Conservation (phyloP, 2,113 vertebrate species). For the Ptilonorhynchus violaceus region DNA sequence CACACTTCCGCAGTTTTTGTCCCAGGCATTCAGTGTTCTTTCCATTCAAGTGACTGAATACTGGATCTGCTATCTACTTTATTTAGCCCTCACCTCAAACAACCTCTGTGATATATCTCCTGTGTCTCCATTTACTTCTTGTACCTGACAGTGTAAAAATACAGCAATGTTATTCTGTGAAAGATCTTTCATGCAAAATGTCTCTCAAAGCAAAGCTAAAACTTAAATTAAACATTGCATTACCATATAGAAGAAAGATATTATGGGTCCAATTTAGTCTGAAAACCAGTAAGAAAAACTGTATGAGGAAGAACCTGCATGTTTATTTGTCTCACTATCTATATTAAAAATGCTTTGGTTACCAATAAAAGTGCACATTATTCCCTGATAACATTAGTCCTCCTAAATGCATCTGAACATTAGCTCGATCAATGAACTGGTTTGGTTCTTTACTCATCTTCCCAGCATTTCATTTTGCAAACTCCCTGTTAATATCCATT, state of each 20-base stretch:
- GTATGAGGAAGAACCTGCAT: not conserved
- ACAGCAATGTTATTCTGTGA: not conserved
- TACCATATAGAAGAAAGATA: not conserved
- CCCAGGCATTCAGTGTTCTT: not conserved
- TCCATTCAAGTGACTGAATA: not conserved
- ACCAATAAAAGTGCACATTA: not conserved
- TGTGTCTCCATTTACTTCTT: not conserved
- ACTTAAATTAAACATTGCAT: not conserved
- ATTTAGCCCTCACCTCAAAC: conserved; percentile 3
- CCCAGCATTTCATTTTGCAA: not conserved
- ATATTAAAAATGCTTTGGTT: not conserved
- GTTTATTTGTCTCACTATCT: not conserved
- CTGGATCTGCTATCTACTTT: not conserved
- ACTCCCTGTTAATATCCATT: not conserved
- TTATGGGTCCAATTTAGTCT: not conserved
- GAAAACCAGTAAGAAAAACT: not conserved
- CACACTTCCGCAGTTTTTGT: not conserved
- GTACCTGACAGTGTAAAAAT: not conserved
- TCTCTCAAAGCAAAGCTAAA: not conserved
- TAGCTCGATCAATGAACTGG: not conserved
- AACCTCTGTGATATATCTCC: not conserved
- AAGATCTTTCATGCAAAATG: not conserved
- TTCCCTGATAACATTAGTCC: not conserved
- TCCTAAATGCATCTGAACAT: not conserved
- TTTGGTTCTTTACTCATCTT: not conserved